Conservation (phyloP, 1,140 invertebrate genomes). For the Drosophila sturtevanti region DNA sequence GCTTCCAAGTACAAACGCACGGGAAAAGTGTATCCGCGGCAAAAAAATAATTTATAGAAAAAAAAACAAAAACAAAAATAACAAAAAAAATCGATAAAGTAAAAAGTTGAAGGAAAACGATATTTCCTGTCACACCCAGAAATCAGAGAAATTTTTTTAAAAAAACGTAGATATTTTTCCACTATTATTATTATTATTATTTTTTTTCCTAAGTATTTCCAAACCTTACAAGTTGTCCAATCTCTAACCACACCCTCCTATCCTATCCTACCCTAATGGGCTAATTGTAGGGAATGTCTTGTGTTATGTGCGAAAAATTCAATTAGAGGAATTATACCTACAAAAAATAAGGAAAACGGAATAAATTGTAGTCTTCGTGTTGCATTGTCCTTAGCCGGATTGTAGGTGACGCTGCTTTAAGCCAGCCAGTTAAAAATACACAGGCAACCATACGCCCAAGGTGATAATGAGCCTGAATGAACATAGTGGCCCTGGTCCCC, state of each 20-base stretch:
- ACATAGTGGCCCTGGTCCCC: constrained; percentile 81
- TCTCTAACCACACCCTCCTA: background rate
- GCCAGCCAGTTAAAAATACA: background rate
- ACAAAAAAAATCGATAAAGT: constrained; percentile 16
- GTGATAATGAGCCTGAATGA: constrained; percentile 82
- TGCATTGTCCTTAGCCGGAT: background rate
- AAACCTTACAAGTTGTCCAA: constrained; percentile 43
- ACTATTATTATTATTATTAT: constrained; percentile 11
- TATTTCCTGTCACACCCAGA: constrained; percentile 10
- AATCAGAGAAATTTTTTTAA: constrained; percentile 1
- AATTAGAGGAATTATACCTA: constrained; percentile 11
- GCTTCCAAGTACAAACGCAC: background rate
- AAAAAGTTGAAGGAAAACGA: background rate
- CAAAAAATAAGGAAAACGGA: constrained; percentile 4
- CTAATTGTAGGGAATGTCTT: constrained; percentile 21
- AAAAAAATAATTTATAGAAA: too few species aligned
- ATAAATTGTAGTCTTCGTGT: constrained; percentile 15
- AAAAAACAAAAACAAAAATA: constrained; percentile 11
- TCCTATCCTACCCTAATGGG: constrained; percentile 15
- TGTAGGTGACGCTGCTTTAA: background rate
- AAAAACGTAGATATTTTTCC: constrained; percentile 16
- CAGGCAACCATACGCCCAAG: constrained; percentile 60
- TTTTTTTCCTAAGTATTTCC: constrained; percentile 17
- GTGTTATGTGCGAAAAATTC: constrained; percentile 25
- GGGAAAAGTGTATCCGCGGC: too few species aligned